phyloP scores from a whole-genome alignment of 1,140 invertebrate genomes.

The Leptopilina clavipes region DNA sequence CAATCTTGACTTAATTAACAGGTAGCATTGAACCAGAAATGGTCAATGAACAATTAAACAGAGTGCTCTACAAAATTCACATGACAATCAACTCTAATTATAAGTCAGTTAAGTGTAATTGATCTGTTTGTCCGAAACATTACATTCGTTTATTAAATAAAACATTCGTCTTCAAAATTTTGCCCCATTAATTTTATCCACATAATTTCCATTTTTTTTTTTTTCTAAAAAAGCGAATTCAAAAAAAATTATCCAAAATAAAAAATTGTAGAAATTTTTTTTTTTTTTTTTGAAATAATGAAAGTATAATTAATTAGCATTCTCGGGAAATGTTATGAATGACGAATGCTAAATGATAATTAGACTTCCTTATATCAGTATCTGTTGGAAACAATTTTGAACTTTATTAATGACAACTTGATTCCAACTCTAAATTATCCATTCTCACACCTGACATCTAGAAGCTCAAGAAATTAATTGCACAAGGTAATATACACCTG shows the following conservation, averaged over 20 bases:
- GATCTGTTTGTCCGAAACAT: conserved; percentile 16
- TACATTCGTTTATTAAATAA: neutral
- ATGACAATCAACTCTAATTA: conserved; percentile 18
- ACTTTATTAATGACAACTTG: conserved; percentile 2
- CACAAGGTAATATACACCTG: neutral
- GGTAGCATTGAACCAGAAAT: conserved; percentile 17
- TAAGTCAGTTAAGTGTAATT: conserved; percentile 32
- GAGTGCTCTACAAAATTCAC: neutral
- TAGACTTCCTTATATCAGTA: neutral
- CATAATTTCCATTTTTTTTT: too few species aligned
- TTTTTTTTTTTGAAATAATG: neutral
- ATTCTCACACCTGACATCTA: neutral
- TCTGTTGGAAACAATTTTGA: neutral
- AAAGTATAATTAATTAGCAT: neutral
- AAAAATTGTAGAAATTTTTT: neutral
- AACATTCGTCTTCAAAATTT: neutral
- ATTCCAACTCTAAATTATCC: neutral
- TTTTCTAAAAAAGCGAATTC: too few species aligned
- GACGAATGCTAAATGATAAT: neutral
- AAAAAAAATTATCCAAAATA: neutral
- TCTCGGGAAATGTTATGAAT: neutral
- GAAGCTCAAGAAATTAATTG: neutral
- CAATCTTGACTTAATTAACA: conserved; percentile 11
- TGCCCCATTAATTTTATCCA: neutral
- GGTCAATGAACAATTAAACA: conserved; percentile 10